phyloP scores from a whole-genome alignment of 2,113 vertebrate species.

The Otocyon megalotis region DNA sequence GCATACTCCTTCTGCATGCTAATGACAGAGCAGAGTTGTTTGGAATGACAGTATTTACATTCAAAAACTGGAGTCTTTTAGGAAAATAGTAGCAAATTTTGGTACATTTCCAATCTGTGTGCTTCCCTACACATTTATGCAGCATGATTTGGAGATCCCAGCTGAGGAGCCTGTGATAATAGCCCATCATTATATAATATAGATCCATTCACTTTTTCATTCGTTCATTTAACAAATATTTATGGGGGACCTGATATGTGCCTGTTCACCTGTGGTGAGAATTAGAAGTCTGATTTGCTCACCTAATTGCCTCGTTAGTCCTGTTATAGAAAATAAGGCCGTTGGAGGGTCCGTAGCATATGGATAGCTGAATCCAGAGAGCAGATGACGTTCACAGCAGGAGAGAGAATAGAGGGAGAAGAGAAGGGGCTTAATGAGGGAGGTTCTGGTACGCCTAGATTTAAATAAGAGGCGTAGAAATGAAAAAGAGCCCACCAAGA shows the following conservation, averaged over 20 bases:
- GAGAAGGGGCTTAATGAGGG: neutral
- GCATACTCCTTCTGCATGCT: neutral
- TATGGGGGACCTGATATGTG: neutral
- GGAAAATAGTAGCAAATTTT: slow-evolving; percentile 22
- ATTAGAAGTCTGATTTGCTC: slow-evolving; percentile 34
- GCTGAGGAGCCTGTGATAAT: neutral
- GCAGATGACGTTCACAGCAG: slow-evolving; percentile 1
- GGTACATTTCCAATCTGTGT: neutral
- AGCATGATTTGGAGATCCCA: neutral
- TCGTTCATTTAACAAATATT: slow-evolving; percentile 28
- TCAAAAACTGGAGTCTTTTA: neutral
- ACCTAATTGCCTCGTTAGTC: slow-evolving; percentile 21
- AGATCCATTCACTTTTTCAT: slow-evolving; percentile 22
- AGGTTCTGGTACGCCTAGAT: neutral
- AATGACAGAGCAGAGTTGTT: slow-evolving; percentile 4
- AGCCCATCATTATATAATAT: neutral
- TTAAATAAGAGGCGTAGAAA: neutral
- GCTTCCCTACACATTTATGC: neutral
- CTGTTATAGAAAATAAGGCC: neutral
- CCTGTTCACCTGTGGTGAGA: slow-evolving; percentile 20
- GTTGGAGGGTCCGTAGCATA: neutral
- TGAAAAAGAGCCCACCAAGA: neutral
- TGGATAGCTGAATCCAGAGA: neutral
- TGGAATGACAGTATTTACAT: slow-evolving; percentile 28
- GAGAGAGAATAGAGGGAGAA: neutral